Percentiles rank a stretch among this genome's conserved stretches.
Evolutionary conservation across 2,888 invertebrate species (phyloP).

Genomic region (Tiliacea citrago): DNA sequence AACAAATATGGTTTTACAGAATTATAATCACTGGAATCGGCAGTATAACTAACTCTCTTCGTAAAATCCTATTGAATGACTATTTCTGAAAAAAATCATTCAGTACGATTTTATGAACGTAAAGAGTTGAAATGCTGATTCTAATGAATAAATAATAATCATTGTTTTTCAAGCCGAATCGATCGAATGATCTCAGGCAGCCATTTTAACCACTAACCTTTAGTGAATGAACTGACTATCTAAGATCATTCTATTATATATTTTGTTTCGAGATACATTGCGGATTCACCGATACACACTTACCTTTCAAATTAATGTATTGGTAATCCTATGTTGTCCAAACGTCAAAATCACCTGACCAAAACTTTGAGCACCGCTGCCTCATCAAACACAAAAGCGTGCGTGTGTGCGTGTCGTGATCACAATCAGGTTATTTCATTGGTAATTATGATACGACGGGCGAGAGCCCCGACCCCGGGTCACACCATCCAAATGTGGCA

Average conservation of each 20-base stretch:
- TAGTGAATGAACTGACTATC: too few species aligned
- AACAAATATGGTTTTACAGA: too few species aligned
- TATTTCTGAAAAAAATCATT: too few species aligned
- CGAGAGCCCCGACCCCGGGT: slow-evolving; percentile 87
- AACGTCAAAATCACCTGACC: not conserved
- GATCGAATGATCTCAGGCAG: too few species aligned
- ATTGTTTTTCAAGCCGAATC: too few species aligned
- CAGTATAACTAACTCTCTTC: too few species aligned
- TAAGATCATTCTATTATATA: not conserved
- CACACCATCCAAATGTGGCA: slow-evolving; percentile 82
- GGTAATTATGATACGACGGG: slow-evolving; percentile 89
- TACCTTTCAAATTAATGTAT: not conserved
- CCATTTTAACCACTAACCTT: not conserved
- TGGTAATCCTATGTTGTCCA: not conserved
- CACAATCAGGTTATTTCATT: slow-evolving; percentile 90
- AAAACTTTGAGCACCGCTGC: slow-evolving; percentile 76
- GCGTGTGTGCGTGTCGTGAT: slow-evolving; percentile 87
- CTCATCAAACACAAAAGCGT: slow-evolving; percentile 77
- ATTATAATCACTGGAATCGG: too few species aligned
- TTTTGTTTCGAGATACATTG: not conserved
- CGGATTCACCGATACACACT: not conserved
- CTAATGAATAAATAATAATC: too few species aligned
- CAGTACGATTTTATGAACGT: too few species aligned
- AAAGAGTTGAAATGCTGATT: too few species aligned
- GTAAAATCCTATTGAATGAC: too few species aligned